Evolutionary conservation across 2,797 vertebrate species (phyloP).

Genomic region (Pangasius macronema): DNA sequence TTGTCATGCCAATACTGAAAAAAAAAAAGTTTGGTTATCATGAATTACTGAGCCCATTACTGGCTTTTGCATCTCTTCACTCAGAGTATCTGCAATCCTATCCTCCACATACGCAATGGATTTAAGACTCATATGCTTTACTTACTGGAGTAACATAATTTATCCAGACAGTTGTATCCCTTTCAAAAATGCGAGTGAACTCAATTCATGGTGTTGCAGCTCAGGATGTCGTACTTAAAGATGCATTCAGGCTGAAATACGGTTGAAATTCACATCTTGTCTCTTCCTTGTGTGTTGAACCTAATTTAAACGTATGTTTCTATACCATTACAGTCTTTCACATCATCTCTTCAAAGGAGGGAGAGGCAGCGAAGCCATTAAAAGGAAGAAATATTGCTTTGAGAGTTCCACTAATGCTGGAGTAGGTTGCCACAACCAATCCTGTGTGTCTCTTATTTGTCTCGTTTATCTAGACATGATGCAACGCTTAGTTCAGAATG

Average conservation of each 20-base stretch:
- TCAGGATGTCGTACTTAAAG: constrained; percentile 15
- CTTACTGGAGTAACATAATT: not conserved
- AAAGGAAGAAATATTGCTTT: constrained; percentile 36
- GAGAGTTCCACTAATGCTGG: constrained; percentile 44
- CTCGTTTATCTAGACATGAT: constrained; percentile 77
- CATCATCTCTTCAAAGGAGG: constrained; percentile 17
- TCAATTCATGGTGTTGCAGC: constrained; percentile 25
- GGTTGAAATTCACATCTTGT: constrained; percentile 16
- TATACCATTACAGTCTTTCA: constrained; percentile 31
- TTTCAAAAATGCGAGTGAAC: not conserved
- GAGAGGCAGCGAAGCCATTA: constrained; percentile 30
- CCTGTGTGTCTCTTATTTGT: constrained; percentile 70
- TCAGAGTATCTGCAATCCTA: not conserved
- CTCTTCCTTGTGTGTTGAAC: constrained; percentile 9
- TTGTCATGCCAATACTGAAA: constrained; percentile 5
- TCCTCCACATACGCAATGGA: not conserved
- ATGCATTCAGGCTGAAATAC: constrained; percentile 19
- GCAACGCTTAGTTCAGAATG: constrained; percentile 70
- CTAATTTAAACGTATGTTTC: constrained; percentile 28
- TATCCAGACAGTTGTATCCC: constrained; percentile 4
- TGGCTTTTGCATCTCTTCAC: not conserved
- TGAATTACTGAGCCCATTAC: constrained; percentile 9
- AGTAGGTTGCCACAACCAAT: constrained; percentile 56
- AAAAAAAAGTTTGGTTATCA: not conserved
- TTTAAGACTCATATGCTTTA: constrained; percentile 2